Evolutionary conservation across 2,888 invertebrate species (phyloP).

Genomic region (Nasonia oneida): DNA sequence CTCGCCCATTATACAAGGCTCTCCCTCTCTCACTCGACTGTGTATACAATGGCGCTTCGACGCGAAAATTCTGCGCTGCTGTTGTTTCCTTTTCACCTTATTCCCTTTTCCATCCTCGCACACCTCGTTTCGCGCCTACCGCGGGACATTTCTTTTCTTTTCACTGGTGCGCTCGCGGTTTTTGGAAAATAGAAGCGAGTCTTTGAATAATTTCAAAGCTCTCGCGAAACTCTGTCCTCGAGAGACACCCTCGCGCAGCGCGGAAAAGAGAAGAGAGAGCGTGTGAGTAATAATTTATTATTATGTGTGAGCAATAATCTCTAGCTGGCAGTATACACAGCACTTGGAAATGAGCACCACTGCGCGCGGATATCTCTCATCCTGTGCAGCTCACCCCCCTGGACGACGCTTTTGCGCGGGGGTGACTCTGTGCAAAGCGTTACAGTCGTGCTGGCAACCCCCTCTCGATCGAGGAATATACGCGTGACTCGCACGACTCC

Average conservation of each 20-base stretch:
- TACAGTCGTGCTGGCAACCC: background rate
- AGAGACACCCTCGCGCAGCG: background rate
- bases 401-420: conserved; percentile 2
- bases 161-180: background rate
- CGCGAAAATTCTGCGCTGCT: conserved; percentile 37
- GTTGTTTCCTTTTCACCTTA: background rate
- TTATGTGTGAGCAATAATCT: conserved; percentile 28
- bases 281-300: too few species aligned
- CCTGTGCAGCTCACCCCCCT: background rate
- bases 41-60: conserved; percentile 1
- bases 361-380: conserved; percentile 1
- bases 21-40: background rate
- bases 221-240: background rate
- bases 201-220: too few species aligned
- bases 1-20: conserved; percentile 32
- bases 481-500: background rate
- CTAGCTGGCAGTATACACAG: background rate
- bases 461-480: background rate
- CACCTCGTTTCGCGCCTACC: conserved; percentile 9
- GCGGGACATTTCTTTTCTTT: background rate
- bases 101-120: background rate
- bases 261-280: background rate
- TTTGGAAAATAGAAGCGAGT: too few species aligned
- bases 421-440: conserved; percentile 13
- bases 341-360: conserved; percentile 48